phyloP scores from a whole-genome alignment of 2,888 invertebrate genomes.

The Lycaena phlaeas region DNA sequence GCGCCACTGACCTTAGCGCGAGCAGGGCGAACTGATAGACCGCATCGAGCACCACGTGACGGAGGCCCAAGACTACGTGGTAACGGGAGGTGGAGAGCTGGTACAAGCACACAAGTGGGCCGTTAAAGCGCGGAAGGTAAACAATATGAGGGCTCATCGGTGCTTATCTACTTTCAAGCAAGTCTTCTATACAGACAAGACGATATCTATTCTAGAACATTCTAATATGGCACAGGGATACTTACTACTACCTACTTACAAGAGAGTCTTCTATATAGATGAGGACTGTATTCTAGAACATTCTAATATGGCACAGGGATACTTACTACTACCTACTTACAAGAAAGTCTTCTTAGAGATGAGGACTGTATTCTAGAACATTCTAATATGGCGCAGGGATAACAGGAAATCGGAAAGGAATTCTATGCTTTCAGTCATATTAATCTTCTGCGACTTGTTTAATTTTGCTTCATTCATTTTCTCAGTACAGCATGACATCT shows the following conservation, averaged over 20 bases:
- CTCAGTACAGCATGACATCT: background rate
- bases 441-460: background rate
- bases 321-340: background rate
- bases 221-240: background rate
- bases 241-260: background rate
- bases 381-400: background rate
- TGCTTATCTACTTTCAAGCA: conserved; percentile 9
- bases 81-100: conserved; percentile 84
- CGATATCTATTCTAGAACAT: background rate
- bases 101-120: conserved; percentile 86
- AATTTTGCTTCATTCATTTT: background rate
- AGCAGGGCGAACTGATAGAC: conserved; percentile 94
- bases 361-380: background rate
- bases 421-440: background rate
- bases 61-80: conserved; percentile 88
- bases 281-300: background rate
- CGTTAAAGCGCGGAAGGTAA: conserved; percentile 92
- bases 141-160: conserved; percentile 13
- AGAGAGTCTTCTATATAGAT: too few species aligned
- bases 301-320: background rate
- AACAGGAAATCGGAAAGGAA: background rate
- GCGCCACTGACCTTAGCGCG: conserved; percentile 53
- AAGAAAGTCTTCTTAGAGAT: too few species aligned
- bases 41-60: conserved; percentile 95
- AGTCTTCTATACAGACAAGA: background rate